A percentile compares a stretch with the other conserved stretches of the same genome.
phyloP scores from a whole-genome alignment of 2,797 vertebrate species.

The Tamandua tetradactyla region DNA sequence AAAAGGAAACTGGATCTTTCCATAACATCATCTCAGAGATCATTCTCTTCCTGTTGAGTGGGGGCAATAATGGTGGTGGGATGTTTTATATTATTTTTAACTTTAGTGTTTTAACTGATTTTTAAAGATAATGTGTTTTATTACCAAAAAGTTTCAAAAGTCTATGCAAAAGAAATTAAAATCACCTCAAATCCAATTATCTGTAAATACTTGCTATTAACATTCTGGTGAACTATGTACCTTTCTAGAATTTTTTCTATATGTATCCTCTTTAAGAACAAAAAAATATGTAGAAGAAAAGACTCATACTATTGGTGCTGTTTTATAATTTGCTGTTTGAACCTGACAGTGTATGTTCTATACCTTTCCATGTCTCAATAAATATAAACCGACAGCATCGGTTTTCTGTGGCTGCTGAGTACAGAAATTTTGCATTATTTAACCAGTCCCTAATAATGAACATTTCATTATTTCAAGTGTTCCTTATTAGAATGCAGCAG shows the following conservation, averaged over 20 bases:
- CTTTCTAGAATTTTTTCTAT: constrained; percentile 1
- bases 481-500: background rate
- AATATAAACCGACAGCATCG: background rate
- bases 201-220: background rate
- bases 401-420: background rate
- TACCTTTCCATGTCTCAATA: background rate
- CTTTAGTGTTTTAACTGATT: constrained; percentile 27
- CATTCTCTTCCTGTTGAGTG: background rate
- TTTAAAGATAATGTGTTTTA: constrained; percentile 16
- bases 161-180: constrained; percentile 27
- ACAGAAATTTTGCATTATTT: background rate
- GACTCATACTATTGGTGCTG: background rate
- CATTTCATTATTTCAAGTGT: constrained; percentile 7
- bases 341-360: background rate
- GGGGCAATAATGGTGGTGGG: background rate
- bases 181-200: background rate
- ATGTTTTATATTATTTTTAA: background rate
- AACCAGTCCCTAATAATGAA: background rate
- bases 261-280: background rate
- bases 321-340: constrained; percentile 33
- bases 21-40: background rate
- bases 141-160: background rate
- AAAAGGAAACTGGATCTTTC: background rate
- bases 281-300: background rate
- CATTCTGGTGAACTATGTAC: background rate